phyloP scores from a whole-genome alignment of 2,888 invertebrate species.

The Axea sp. region DNA sequence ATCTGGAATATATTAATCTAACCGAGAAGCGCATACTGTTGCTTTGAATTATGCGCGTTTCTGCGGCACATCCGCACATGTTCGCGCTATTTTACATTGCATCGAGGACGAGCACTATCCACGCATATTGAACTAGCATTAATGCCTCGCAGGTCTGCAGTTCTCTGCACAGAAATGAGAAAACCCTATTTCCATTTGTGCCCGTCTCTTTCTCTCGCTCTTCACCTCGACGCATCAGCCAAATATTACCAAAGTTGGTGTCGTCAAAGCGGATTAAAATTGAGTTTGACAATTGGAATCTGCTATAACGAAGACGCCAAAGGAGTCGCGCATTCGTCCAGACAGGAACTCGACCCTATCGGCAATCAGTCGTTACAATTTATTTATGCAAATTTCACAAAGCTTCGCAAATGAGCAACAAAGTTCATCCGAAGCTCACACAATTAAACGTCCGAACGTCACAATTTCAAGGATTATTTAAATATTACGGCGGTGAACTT shows the following conservation, averaged over 20 bases:
- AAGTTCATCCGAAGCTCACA: slow-evolving; percentile 27
- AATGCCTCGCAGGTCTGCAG: slow-evolving; percentile 58
- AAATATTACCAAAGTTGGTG: slow-evolving; percentile 41
- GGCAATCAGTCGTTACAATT: slow-evolving; percentile 43
- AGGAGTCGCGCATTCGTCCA: slow-evolving; percentile 9
- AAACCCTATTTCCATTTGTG: slow-evolving; percentile 15
- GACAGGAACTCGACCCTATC: slow-evolving; percentile 12
- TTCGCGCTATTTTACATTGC: slow-evolving; percentile 61
- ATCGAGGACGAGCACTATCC: slow-evolving; percentile 60
- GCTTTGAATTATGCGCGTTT: slow-evolving; percentile 70
- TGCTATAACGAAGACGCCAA: slow-evolving; percentile 40
- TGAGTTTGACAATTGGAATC: slow-evolving; percentile 49
- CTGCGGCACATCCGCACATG: slow-evolving; percentile 59
- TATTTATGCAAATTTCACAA: slow-evolving; percentile 46
- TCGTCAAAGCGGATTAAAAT: slow-evolving; percentile 57
- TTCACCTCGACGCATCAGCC: slow-evolving; percentile 19
- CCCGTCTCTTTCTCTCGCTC: slow-evolving; percentile 15
- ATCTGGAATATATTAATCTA: slow-evolving; percentile 73
- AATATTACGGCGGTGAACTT: slow-evolving; percentile 25
- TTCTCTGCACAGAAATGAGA: slow-evolving; percentile 46
- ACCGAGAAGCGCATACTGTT: slow-evolving; percentile 65
- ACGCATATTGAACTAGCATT: slow-evolving; percentile 61
- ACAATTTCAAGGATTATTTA: slow-evolving; percentile 13
- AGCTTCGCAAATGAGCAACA: slow-evolving; percentile 27
- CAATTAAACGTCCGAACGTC: slow-evolving; percentile 24